A percentile compares a stretch with the other conserved stretches of the same genome.
Evolutionary conservation across 30 jellyfish, hydroid and myxozoan species (phyloP).

Genomic region (Rhopilema esculentum): DNA sequence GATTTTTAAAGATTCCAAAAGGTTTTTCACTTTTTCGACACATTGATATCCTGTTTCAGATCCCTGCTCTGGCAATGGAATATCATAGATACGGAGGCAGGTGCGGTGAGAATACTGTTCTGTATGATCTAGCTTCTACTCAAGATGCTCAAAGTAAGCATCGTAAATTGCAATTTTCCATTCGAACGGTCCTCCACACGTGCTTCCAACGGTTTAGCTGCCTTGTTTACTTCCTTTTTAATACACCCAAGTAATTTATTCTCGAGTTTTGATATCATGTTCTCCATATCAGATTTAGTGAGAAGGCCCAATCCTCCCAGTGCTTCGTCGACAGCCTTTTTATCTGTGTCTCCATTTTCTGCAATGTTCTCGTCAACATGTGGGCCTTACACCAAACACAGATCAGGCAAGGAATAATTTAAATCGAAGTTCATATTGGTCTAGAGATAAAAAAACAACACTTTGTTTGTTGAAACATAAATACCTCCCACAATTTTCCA

Average conservation of each 20-base stretch:
- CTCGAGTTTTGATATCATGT: not conserved
- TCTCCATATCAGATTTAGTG: not conserved
- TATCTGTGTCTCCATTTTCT: not conserved
- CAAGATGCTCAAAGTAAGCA: not conserved
- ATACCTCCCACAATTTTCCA: no score
- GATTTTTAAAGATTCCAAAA: not conserved
- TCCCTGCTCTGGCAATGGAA: not conserved
- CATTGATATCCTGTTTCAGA: slow-evolving; percentile 1
- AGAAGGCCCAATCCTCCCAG: slow-evolving; percentile 1
- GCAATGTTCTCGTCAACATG: not conserved
- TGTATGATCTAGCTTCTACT: not conserved
- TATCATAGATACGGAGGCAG: slow-evolving; percentile 3
- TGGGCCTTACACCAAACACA: not conserved
- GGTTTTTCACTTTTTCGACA: no score
- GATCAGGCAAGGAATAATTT: not conserved
- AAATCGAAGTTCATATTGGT: not conserved
- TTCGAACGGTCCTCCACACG: not conserved
- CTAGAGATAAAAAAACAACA: not conserved
- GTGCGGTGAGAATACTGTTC: not conserved
- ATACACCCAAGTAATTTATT: not conserved
- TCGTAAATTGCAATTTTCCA: not conserved
- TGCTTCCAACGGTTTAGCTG: not conserved
- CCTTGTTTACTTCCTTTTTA: not conserved
- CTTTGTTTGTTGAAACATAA: no score
- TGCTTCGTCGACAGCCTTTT: not conserved